Percentiles rank a stretch among this genome's conserved stretches.
Conservation (phyloP, 37 sponge, comb jelly and placozoan genomes). For the Crambe crambe region DNA sequence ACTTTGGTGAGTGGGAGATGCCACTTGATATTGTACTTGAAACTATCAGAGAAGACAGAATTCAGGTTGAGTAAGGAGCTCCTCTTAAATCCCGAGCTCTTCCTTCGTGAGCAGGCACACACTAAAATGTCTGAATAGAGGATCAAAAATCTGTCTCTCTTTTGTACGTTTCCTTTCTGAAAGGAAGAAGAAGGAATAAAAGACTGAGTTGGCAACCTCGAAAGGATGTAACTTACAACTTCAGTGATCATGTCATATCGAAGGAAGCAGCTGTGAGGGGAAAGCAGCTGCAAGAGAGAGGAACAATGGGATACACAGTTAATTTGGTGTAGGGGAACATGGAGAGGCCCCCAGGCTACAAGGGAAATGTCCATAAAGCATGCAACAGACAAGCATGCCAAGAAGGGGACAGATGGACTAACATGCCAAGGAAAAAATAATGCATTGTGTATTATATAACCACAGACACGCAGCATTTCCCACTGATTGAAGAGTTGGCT, state of each 20-base stretch:
- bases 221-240: slow-evolving; percentile 75
- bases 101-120: slow-evolving; percentile 65
- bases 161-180: slow-evolving; percentile 50
- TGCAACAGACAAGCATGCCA: too few species aligned
- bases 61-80: slow-evolving; percentile 49
- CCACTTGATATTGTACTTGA: slow-evolving; percentile 68
- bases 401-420: too few species aligned
- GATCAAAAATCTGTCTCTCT: slow-evolving; percentile 71
- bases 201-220: too few species aligned
- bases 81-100: slow-evolving; percentile 49
- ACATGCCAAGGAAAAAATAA: too few species aligned
- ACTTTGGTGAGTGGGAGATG: slow-evolving; percentile 34
- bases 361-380: too few species aligned
- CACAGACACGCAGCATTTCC: too few species aligned
- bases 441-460: too few species aligned
- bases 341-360: background rate
- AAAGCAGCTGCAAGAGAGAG: slow-evolving; percentile 34
- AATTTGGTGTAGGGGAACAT: background rate
- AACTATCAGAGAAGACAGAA: slow-evolving; percentile 24
- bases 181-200: too few species aligned
- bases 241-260: slow-evolving; percentile 73
- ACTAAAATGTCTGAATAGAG: slow-evolving; percentile 69
- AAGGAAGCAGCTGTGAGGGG: slow-evolving; percentile 37
- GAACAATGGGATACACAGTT: background rate
- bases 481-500: too few species aligned